phyloP scores from a whole-genome alignment of 2,113 vertebrate species.

The Sarotherodon lohbergeri region DNA sequence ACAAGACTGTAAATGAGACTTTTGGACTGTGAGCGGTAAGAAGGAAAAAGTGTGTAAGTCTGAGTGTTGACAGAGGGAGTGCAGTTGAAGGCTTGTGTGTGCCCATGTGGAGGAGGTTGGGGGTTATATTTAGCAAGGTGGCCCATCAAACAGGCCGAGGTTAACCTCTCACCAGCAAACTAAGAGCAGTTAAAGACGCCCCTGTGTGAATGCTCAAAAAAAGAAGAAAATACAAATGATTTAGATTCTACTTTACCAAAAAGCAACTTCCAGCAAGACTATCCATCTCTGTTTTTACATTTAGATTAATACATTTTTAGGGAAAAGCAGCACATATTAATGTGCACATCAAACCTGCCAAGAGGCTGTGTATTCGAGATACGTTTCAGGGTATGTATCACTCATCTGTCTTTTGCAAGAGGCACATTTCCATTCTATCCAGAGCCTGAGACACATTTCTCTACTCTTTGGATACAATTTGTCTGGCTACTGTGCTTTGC shows the following conservation, averaged over 20 bases:
- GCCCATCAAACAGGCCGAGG: slow-evolving; percentile 32
- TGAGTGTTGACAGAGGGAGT: slow-evolving; percentile 51
- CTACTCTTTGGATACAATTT: accelerated
- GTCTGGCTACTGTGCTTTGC: not conserved
- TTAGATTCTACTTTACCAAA: not conserved
- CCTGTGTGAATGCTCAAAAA: not conserved
- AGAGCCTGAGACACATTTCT: not conserved
- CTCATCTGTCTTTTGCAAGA: not conserved
- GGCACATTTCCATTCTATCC: not conserved
- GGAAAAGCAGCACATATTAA: not conserved
- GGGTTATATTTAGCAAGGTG: slow-evolving; percentile 61
- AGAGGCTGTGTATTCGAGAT: not conserved
- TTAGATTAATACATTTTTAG: not conserved
- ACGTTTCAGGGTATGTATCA: accelerated
- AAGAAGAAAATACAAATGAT: not conserved
- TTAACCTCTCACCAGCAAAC: slow-evolving; percentile 36
- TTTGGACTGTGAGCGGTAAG: not conserved
- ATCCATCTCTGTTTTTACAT: not conserved
- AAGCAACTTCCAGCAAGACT: not conserved
- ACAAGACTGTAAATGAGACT: slow-evolving; percentile 33
- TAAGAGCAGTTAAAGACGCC: not conserved
- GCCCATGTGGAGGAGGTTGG: slow-evolving; percentile 45
- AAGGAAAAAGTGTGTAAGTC: slow-evolving; percentile 9
- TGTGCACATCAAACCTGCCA: not conserved
- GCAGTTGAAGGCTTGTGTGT: slow-evolving; percentile 47